phyloP scores from a whole-genome alignment of 53 echinoderm and acorn worm species.

The Apostichopus leukothele region DNA sequence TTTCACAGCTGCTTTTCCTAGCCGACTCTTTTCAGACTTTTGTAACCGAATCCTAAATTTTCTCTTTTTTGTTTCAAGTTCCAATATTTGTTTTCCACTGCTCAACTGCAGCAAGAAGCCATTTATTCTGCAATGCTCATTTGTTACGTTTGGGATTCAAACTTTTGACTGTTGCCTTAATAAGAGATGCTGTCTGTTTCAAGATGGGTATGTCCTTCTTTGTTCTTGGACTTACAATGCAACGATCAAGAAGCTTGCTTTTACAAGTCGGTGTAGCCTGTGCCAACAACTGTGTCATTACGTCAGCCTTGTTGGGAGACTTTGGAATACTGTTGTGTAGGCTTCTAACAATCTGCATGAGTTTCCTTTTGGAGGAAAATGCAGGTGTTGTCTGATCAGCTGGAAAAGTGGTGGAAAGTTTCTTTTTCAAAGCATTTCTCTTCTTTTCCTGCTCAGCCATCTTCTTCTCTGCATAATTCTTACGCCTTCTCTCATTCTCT shows the following conservation, averaged over 20 bases:
- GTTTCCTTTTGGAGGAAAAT: too few relatives aligned
- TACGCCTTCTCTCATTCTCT: conserved; percentile 52
- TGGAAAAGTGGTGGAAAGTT: too few relatives aligned
- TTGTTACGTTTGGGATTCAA: conserved; percentile 36
- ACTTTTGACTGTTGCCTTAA: too few relatives aligned
- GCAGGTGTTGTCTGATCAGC: too few relatives aligned
- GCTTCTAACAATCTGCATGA: conserved; percentile 36
- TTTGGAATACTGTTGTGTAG: conserved; percentile 54
- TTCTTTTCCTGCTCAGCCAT: background rate
- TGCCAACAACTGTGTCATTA: conserved; percentile 41
- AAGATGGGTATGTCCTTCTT: background rate
- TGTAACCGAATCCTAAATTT: conserved; percentile 45
- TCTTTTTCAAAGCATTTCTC: too few relatives aligned
- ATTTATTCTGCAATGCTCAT: conserved; percentile 11
- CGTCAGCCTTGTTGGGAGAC: conserved; percentile 48
- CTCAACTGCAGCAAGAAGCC: conserved; percentile 33
- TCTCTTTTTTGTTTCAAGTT: conserved; percentile 5
- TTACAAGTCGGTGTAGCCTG: conserved; percentile 40
- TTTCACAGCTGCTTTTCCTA: background rate
- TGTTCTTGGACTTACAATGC: conserved; percentile 1
- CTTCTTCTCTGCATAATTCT: conserved; percentile 52
- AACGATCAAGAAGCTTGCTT: background rate
- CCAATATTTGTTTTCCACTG: conserved; percentile 48
- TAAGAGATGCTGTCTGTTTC: background rate
- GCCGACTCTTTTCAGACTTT: conserved; percentile 34